Evolutionary conservation across 2,797 vertebrate species (phyloP).

Genomic region (Selene dorsalis): DNA sequence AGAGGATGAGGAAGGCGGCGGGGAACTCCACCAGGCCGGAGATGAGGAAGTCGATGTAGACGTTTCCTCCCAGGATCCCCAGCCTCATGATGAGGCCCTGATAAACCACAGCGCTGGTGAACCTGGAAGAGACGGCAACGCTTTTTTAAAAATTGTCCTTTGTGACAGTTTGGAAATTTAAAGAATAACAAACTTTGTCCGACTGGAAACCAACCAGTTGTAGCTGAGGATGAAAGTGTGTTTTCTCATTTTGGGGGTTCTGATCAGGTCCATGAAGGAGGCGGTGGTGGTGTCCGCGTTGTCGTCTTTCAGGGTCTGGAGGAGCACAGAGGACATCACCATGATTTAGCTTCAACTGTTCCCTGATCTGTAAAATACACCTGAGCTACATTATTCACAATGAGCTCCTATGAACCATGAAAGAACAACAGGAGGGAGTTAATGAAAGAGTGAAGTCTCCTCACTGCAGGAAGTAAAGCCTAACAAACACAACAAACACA

Average conservation of each 20-base stretch:
- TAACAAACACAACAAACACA: too few relatives aligned
- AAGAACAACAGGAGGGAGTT: too few relatives aligned
- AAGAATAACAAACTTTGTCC: neutral
- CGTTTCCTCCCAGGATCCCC: slow-evolving; percentile 90
- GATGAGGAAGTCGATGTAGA: slow-evolving; percentile 94
- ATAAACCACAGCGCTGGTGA: slow-evolving; percentile 93
- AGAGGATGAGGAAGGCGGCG: slow-evolving; percentile 89
- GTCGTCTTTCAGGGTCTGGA: slow-evolving; percentile 77
- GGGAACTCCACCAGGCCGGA: slow-evolving; percentile 92
- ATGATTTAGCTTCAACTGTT: too few relatives aligned
- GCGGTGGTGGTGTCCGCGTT: slow-evolving; percentile 80
- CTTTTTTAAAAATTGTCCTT: neutral
- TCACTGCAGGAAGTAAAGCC: too few relatives aligned
- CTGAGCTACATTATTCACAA: too few relatives aligned
- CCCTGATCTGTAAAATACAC: too few relatives aligned
- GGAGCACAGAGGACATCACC: neutral
- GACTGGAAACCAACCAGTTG: slow-evolving; percentile 86
- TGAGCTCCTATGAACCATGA: too few relatives aligned
- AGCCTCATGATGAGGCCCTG: slow-evolving; percentile 96
- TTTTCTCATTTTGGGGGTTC: slow-evolving; percentile 91
- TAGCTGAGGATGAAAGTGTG: slow-evolving; percentile 93
- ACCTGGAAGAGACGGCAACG: slow-evolving; percentile 82
- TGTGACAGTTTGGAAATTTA: neutral
- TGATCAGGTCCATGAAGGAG: slow-evolving; percentile 88
- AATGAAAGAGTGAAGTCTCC: too few relatives aligned